phyloP scores from a whole-genome alignment of 2,797 vertebrate species.

The Alectoris magna region DNA sequence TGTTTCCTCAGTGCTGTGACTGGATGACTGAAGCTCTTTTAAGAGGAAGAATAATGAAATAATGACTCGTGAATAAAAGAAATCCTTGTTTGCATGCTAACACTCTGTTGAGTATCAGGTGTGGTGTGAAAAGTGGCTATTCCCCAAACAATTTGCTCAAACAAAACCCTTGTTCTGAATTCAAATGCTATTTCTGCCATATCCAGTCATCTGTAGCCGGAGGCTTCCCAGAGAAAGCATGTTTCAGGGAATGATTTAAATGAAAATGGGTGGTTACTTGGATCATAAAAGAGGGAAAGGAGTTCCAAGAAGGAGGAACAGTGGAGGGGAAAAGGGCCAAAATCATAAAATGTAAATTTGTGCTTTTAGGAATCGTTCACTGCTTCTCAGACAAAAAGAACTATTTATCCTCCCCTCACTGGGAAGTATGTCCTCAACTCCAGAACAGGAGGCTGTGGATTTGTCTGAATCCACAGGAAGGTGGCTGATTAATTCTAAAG shows the following conservation, averaged over 20 bases:
- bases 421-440: rapidly evolving
- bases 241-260: conserved; percentile 63
- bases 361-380: not conserved
- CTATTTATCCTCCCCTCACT: rapidly evolving
- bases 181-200: conserved; percentile 42
- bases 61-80: conserved; percentile 7
- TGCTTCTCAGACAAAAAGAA: not conserved
- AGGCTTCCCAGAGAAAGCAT: conserved; percentile 52
- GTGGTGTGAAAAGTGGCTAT: conserved; percentile 47
- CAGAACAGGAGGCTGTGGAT: not conserved
- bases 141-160: conserved; percentile 65
- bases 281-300: conserved; percentile 43
- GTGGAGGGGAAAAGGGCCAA: conserved; percentile 30
- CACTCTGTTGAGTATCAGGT: conserved; percentile 47
- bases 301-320: conserved; percentile 61
- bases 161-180: conserved; percentile 61
- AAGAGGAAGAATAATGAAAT: conserved; percentile 29
- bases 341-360: conserved; percentile 49
- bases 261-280: conserved; percentile 55
- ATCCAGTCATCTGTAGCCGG: conserved; percentile 64
- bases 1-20: conserved; percentile 14
- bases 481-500: rapidly evolving
- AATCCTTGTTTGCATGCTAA: conserved; percentile 36
- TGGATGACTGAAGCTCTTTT: conserved; percentile 28
- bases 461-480: not conserved